A percentile compares a stretch with the other conserved stretches of the same genome.
Conservation (phyloP, 1,140 invertebrate genomes). For the Pogonomyrmex barbatus region DNA sequence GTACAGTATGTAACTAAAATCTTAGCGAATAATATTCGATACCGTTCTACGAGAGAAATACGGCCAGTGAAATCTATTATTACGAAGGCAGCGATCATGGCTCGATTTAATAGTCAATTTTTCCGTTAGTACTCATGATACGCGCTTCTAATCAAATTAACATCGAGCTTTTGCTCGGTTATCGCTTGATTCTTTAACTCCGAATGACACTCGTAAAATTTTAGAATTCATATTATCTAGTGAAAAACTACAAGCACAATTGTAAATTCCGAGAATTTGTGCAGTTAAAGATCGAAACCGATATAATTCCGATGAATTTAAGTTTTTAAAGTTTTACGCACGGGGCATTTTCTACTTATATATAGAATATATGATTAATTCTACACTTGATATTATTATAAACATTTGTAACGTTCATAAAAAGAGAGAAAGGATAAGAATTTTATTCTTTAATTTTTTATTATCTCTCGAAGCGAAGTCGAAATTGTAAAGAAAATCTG, state of each 20-base stretch:
- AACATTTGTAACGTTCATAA: neutral
- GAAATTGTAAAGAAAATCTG: neutral
- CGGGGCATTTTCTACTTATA: neutral
- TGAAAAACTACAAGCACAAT: neutral
- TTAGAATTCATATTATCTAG: neutral
- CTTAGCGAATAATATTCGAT: conserved; percentile 62
- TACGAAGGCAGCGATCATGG: conserved; percentile 38
- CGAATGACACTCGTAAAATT: conserved; percentile 14
- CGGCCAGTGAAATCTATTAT: conserved; percentile 67
- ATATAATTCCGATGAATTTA: neutral
- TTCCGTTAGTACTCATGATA: neutral
- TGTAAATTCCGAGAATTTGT: neutral
- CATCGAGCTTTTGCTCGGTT: conserved; percentile 22
- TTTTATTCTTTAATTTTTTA: neutral
- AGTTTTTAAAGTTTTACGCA: neutral
- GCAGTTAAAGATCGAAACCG: conserved; percentile 9
- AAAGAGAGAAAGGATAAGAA: neutral
- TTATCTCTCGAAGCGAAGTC: neutral
- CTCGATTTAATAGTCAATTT: conserved; percentile 28
- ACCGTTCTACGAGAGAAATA: conserved; percentile 57
- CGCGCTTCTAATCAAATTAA: conserved; percentile 16
- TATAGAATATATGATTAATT: neutral
- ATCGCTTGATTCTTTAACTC: neutral
- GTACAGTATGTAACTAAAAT: conserved; percentile 69
- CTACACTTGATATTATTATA: neutral